Conservation (phyloP, 2,113 vertebrate species). For the Dryoscopus gambensis region DNA sequence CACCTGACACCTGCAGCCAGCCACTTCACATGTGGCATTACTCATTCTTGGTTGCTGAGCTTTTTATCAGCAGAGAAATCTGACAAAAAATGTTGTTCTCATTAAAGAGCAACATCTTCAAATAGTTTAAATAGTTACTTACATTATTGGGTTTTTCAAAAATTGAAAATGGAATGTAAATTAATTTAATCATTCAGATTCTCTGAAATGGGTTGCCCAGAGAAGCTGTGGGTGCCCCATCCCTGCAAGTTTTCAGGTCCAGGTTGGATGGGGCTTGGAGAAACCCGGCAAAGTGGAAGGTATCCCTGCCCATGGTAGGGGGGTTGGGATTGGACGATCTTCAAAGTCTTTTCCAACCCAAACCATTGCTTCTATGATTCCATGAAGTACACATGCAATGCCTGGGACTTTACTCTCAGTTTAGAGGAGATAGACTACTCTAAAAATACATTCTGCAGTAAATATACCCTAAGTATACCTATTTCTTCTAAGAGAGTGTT, state of each 20-base stretch:
- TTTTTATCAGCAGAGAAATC: neutral
- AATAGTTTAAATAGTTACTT: neutral
- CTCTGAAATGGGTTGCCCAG: neutral
- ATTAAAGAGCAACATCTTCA: neutral
- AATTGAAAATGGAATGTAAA: neutral
- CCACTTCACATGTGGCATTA: rapidly evolving
- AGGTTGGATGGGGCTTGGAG: neutral
- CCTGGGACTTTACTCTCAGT: neutral
- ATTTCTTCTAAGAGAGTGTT: neutral
- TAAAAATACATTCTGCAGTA: neutral
- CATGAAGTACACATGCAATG: neutral
- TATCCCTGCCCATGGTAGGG: no score
- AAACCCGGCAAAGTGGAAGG: neutral
- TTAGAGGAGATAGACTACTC: neutral
- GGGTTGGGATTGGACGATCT: neutral
- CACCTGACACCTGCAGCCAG: neutral
- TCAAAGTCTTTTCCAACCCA: neutral
- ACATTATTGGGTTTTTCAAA: neutral
- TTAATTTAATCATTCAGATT: neutral
- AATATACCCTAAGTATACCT: neutral
- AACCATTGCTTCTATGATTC: neutral
- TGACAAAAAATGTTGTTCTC: neutral
- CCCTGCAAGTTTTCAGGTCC: neutral
- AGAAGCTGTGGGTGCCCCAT: neutral
- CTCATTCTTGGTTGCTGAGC: neutral